Evolutionary conservation across 2,113 vertebrate genomes (phyloP).

Genomic region (Paracanthobrama guichenoti): DNA sequence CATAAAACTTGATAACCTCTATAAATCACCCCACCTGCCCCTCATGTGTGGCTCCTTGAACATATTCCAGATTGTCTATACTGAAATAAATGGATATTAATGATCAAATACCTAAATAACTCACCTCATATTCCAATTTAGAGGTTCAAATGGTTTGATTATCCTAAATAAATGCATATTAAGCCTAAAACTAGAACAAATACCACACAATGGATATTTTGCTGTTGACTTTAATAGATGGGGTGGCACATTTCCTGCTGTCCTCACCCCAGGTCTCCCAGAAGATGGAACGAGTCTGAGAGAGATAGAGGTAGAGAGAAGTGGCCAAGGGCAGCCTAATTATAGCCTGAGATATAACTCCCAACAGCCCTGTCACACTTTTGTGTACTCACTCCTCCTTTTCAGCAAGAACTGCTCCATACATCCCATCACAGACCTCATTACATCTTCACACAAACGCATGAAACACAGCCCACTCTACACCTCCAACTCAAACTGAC

Average conservation of each 20-base stretch:
- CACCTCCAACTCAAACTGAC: not conserved
- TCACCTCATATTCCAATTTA: not conserved
- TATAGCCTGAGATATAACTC: conserved; percentile 45
- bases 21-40: not conserved
- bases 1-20: not conserved
- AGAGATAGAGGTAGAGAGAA: conserved; percentile 22
- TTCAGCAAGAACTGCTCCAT: not conserved
- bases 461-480: not conserved
- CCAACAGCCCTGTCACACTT: conserved; percentile 44
- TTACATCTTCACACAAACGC: conserved; percentile 9
- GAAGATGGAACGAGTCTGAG: not conserved
- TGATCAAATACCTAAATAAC: not conserved
- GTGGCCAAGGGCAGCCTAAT: conserved; percentile 48
- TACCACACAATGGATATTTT: not conserved
- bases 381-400: not conserved
- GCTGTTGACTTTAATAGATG: not conserved
- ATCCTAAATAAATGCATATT: not conserved
- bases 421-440: not conserved
- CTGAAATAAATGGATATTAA: not conserved
- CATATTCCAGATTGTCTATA: not conserved
- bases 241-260: conserved; percentile 15
- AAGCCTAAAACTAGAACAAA: not conserved
- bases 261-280: not conserved
- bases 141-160: not conserved
- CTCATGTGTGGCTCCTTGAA: not conserved